Base-by-base conservation (phyloP, 2,797 vertebrate genomes). In the Emydoidea blandingii region DNA sequence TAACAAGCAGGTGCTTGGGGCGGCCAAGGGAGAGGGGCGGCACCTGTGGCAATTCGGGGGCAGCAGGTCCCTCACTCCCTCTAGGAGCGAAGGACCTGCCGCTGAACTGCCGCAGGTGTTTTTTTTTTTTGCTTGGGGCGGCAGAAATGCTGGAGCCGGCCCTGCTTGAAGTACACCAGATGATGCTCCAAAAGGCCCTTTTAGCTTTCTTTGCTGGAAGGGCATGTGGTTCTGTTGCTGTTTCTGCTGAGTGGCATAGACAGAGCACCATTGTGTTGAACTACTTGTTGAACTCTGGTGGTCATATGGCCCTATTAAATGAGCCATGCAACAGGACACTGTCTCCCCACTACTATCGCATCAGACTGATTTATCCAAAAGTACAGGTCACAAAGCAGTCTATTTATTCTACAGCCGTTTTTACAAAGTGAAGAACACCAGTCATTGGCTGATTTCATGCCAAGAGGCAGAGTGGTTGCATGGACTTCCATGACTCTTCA, bases 201-300 rank as follows among this genome's bases (percentile, higher is more conserved):
- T 37, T 68, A 65, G n/a, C 62, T 68, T n/a, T n/a, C 16, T 65
- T 4, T 68, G 65, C n/a, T 21, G 65, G 65, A 37, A 68, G 18
- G n/a, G 18, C n/a, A 37, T 21, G 16, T 37, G 7, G 8, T 21
- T 21, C 65, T 37, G 16, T 65, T 65, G 15, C 8, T n/a, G 62
- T 7, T 65, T n/a, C 62, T 37, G 18, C n/a, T 19, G 34, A 21
- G n/a, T 5, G 8, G 10, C 18, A 68, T 19, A 34, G 15, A 18
- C 34, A 65, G 34, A 68, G 8, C n/a, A 68, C 16, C 9, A 21
- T 10, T 68, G 65, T 37, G 34, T 37, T 37, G 65, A 68, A 68
- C 65, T 37, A n/a, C 18, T 21, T 37, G n/a, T 68, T 68, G 0
- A 65, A 52, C 0, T 0, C 79, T 85, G 80, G 29, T 19, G 6